Percentiles rank a stretch among this genome's conserved stretches.
Conservation (phyloP, 1,140 invertebrate genomes). For the Antheraea mylitta region DNA sequence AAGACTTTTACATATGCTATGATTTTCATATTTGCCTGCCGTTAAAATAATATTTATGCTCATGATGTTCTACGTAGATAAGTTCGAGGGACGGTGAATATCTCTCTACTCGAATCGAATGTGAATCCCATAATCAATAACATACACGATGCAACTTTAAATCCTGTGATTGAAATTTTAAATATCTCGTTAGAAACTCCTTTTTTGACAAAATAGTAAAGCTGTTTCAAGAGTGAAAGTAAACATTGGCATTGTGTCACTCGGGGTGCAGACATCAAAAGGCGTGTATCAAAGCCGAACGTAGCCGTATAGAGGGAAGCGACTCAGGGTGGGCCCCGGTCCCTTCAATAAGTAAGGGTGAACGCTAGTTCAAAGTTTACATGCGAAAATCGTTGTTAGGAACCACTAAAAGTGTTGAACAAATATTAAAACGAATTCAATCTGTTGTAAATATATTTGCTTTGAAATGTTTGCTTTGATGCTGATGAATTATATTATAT, state of each 20-base stretch:
- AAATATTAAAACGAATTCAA: slow-evolving; percentile 1
- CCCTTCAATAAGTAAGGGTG: slow-evolving; percentile 52
- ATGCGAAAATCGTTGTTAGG: slow-evolving; percentile 23
- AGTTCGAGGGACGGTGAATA: too few relatives aligned
- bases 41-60: too few relatives aligned
- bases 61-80: too few relatives aligned
- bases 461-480: background rate
- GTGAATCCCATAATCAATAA: background rate
- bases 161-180: slow-evolving; percentile 11
- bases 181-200: slow-evolving; percentile 41
- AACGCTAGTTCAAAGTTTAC: slow-evolving; percentile 64
- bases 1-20: too few relatives aligned
- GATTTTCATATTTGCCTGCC: too few relatives aligned
- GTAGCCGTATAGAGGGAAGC: slow-evolving; percentile 58
- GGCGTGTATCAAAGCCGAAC: slow-evolving; percentile 70
- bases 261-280: slow-evolving; percentile 70
- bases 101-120: background rate
- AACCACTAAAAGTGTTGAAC: background rate
- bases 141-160: background rate
- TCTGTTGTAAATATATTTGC: slow-evolving; percentile 1
- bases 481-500: background rate
- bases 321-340: slow-evolving; percentile 47
- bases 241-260: slow-evolving; percentile 60
- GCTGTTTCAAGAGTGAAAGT: slow-evolving; percentile 57
- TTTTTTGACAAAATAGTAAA: slow-evolving; percentile 53